phyloP scores from a whole-genome alignment of 2,888 invertebrate genomes.

The Anagyrus pseudococci region DNA sequence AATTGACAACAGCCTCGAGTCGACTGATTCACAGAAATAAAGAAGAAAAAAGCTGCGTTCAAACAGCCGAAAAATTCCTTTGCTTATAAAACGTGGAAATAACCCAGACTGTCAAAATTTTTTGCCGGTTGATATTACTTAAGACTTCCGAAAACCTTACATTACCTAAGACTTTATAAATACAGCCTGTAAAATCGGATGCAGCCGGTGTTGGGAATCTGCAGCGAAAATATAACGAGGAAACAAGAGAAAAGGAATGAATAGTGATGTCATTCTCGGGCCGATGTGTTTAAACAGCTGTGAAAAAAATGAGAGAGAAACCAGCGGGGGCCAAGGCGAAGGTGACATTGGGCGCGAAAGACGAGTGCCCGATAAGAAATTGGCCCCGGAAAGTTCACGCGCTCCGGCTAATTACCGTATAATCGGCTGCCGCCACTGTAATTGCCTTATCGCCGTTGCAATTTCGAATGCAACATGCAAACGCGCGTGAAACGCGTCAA shows the following conservation, averaged over 20 bases:
- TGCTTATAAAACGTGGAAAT: too few relatives aligned
- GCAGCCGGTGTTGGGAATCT: too few relatives aligned
- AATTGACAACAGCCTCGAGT: too few relatives aligned
- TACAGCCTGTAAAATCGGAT: not conserved
- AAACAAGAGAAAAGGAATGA: not conserved
- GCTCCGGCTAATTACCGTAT: not conserved
- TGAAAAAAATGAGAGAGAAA: not conserved
- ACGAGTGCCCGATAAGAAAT: not conserved
- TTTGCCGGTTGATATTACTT: not conserved
- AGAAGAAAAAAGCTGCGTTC: too few relatives aligned
- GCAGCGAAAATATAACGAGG: not conserved
- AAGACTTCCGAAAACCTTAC: not conserved
- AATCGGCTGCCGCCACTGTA: too few relatives aligned
- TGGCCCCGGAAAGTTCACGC: not conserved
- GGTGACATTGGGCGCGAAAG: constrained; percentile 20
- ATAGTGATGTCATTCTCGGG: not conserved
- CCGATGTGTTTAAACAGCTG: constrained; percentile 8
- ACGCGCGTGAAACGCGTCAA: too few relatives aligned
- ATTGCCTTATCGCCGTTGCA: too few relatives aligned
- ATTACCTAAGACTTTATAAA: constrained; percentile 3
- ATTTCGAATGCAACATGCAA: too few relatives aligned
- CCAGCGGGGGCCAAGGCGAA: not conserved
- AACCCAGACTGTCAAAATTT: constrained; percentile 5
- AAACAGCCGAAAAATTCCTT: too few relatives aligned
- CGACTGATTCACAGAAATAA: too few relatives aligned